Evolutionary conservation across 2,797 vertebrate genomes (phyloP).

Genomic region (Nannoperca obscura): DNA sequence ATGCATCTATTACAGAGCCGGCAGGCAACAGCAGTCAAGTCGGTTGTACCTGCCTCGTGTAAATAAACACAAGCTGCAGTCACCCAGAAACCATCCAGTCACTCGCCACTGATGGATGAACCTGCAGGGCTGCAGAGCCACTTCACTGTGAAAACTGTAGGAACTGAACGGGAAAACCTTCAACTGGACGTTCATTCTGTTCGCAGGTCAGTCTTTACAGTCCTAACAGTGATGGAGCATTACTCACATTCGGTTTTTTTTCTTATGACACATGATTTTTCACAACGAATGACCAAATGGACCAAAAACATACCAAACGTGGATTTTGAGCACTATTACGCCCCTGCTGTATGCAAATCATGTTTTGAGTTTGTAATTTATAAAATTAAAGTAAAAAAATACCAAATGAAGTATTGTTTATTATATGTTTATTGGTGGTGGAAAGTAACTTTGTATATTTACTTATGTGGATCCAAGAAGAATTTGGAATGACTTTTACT

Average conservation of each 20-base stretch:
- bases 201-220: too few relatives aligned
- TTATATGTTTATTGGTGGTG: not conserved
- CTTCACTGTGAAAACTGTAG: not conserved
- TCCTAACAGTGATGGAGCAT: not conserved
- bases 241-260: not conserved
- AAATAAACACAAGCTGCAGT: constrained; percentile 11
- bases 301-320: not conserved
- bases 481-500: not conserved
- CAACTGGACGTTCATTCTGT: not conserved
- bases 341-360: not conserved
- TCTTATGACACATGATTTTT: not conserved
- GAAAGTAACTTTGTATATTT: not conserved
- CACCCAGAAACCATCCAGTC: constrained; percentile 1
- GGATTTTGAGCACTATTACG: not conserved
- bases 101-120: constrained; percentile 7
- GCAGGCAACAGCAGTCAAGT: constrained; percentile 2
- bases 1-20: not conserved
- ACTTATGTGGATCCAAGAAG: not conserved
- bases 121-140: not conserved
- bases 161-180: not conserved
- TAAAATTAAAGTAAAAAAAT: not conserved
- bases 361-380: not conserved
- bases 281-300: not conserved
- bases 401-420: too few relatives aligned
- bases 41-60: not conserved